Evolutionary conservation across 2,797 vertebrate species (phyloP).

Genomic region (Gorsachius magnificus): DNA sequence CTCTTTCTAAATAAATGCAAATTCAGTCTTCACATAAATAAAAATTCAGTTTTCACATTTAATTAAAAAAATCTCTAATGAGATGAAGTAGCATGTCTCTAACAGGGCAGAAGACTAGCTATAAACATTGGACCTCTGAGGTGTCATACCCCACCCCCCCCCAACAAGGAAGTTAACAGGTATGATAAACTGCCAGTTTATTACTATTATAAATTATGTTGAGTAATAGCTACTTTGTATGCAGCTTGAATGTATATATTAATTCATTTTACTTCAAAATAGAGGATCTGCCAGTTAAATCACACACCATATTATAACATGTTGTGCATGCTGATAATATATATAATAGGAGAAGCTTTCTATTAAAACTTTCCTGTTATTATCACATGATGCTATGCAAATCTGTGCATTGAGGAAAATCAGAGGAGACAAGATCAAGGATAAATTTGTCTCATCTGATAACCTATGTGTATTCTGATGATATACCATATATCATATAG

Average conservation of each 20-base stretch:
- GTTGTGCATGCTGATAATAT: not conserved
- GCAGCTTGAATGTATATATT: not conserved
- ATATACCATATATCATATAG: not conserved
- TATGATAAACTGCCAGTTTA: constrained; percentile 49
- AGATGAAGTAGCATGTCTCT: not conserved
- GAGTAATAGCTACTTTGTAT: not conserved
- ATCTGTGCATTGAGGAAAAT: not conserved
- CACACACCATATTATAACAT: not conserved
- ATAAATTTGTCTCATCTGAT: not conserved
- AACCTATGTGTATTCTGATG: not conserved
- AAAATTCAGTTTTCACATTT: constrained; percentile 40
- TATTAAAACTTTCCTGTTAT: not conserved
- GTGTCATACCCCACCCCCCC: not conserved
- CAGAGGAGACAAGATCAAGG: not conserved
- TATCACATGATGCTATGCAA: not conserved
- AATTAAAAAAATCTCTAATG: constrained; percentile 36
- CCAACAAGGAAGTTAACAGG: constrained; percentile 51
- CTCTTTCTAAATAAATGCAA: constrained; percentile 60
- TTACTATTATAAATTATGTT: constrained; percentile 45
- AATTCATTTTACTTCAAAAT: not conserved
- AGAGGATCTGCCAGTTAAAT: not conserved
- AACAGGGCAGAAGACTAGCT: not conserved
- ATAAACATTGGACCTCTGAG: constrained; percentile 19
- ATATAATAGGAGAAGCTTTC: not conserved
- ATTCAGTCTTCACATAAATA: constrained; percentile 47